Evolutionary conservation across 92 coral and sea anemone genomes (phyloP).

Genomic region (Hydrozoanthus gracilis): DNA sequence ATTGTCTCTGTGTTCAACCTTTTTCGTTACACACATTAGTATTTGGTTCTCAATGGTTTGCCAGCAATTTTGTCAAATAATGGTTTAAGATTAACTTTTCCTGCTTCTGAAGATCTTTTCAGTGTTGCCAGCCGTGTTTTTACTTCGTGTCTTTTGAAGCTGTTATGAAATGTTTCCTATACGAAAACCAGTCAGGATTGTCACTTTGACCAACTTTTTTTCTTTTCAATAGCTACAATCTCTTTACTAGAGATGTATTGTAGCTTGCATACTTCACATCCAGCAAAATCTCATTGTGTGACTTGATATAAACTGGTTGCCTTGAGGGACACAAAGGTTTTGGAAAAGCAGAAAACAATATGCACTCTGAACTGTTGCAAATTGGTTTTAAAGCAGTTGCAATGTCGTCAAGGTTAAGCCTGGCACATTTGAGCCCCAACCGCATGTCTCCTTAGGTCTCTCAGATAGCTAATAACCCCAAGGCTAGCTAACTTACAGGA

Average conservation of each 20-base stretch:
- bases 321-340: too few species aligned
- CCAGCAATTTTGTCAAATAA: slow-evolving; percentile 48
- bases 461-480: background rate
- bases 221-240: slow-evolving; percentile 45
- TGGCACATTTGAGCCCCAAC: background rate
- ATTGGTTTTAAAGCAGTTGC: too few species aligned
- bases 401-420: background rate
- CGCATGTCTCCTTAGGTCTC: background rate
- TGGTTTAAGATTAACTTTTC: slow-evolving; percentile 42
- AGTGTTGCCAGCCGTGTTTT: too few species aligned
- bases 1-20: slow-evolving; percentile 7
- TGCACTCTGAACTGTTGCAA: too few species aligned
- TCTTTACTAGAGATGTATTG: slow-evolving; percentile 39
- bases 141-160: slow-evolving; percentile 50
- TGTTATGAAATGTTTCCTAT: too few species aligned
- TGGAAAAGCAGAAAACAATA: too few species aligned
- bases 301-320: too few species aligned
- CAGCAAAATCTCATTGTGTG: too few species aligned
- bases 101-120: too few species aligned
- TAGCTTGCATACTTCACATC: slow-evolving; percentile 24
- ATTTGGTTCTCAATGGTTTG: too few species aligned
- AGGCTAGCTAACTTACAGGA: background rate
- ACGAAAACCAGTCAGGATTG: too few species aligned
- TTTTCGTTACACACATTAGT: slow-evolving; percentile 6
- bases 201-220: slow-evolving; percentile 44